Evolutionary conservation across 53 echinoderm and acorn worm genomes (phyloP).

Genomic region (Holothuria leucospilota): DNA sequence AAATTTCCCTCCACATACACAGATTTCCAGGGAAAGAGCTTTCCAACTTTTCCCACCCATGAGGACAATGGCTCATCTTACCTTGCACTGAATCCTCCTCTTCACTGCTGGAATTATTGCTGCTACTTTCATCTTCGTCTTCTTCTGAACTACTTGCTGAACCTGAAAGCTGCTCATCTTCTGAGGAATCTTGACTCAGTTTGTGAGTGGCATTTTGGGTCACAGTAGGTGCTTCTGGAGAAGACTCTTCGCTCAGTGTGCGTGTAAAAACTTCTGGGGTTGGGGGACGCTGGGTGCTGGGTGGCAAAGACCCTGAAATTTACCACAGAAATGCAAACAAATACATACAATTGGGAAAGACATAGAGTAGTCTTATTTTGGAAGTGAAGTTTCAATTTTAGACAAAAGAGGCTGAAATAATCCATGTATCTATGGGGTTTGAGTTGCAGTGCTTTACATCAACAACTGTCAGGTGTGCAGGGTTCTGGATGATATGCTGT

Average conservation of each 20-base stretch:
- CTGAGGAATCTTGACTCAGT: background rate
- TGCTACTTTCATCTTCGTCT: conserved; percentile 7
- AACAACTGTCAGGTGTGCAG: too few species aligned
- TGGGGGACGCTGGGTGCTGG: background rate
- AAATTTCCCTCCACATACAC: too few species aligned
- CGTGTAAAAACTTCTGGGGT: conserved; percentile 12
- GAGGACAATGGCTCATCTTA: background rate
- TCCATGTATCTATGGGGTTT: too few species aligned
- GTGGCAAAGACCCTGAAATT: background rate
- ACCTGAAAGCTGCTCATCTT: background rate
- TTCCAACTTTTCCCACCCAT: too few species aligned
- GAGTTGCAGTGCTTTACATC: too few species aligned
- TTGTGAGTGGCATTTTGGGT: background rate
- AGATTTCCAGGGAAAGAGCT: too few species aligned
- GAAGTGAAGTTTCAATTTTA: too few species aligned
- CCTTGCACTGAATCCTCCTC: background rate
- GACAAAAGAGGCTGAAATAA: too few species aligned
- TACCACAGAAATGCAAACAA: background rate
- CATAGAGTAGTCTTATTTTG: too few species aligned
- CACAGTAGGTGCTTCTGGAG: background rate
- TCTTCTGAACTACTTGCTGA: conserved; percentile 10
- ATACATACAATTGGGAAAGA: background rate
- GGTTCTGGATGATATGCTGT: too few species aligned
- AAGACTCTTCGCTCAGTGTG: conserved; percentile 7
- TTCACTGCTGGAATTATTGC: conserved; percentile 29